Evolutionary conservation across 2,797 vertebrate species (phyloP).

Genomic region (Chelonia mydas): DNA sequence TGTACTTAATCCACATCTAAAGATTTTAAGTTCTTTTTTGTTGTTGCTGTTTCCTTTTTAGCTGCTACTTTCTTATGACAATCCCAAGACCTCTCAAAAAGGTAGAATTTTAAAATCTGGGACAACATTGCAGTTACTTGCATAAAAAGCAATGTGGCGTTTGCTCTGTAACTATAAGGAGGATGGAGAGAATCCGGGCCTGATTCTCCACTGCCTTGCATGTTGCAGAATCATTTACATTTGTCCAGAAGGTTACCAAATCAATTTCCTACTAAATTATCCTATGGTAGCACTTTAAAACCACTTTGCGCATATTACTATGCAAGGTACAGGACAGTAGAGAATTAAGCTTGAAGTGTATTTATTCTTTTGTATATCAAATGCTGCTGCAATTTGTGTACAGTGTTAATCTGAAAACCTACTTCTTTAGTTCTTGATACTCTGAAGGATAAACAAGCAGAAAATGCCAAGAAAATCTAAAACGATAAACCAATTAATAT

Average conservation of each 20-base stretch:
- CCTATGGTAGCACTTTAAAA: not conserved
- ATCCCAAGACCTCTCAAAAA: not conserved
- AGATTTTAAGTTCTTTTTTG: not conserved
- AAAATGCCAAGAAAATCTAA: not conserved
- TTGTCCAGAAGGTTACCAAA: not conserved
- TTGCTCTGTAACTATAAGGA: constrained; percentile 11
- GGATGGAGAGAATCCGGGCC: not conserved
- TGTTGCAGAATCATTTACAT: not conserved
- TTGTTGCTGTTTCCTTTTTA: not conserved
- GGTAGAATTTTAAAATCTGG: not conserved
- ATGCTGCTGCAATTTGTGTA: not conserved
- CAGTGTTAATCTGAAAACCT: not conserved
- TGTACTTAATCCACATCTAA: not conserved
- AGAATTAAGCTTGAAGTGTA: not conserved
- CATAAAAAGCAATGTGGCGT: too few species aligned
- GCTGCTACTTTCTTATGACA: not conserved
- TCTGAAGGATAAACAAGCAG: not conserved
- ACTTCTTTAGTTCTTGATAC: not conserved
- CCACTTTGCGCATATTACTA: not conserved
- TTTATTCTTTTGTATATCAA: not conserved
- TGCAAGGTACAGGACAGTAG: not conserved
- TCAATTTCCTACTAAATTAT: not conserved
- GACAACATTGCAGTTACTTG: not conserved
- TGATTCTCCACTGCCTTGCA: not conserved
- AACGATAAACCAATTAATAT: not conserved